These are phyloP conservation scores for Caenorhabditis briggsae DNA, from an alignment of 1,140 invertebrate genomes.

Conservation along the genomic window DNA sequence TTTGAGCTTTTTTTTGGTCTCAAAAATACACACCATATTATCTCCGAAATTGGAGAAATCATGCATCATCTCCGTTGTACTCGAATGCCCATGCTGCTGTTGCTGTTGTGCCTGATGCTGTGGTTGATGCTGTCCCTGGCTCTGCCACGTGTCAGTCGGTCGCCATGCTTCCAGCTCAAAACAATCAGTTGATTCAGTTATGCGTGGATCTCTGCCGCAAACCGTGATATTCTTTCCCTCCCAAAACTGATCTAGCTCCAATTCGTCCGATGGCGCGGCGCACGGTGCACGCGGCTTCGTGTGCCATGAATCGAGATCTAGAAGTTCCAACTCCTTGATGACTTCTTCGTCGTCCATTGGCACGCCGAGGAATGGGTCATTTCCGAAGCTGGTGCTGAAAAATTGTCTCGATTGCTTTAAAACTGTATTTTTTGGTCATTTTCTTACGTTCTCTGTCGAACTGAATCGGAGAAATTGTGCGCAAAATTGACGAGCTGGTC, in stretches of 20 bases:
- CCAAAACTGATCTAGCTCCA: slow-evolving; percentile 45
- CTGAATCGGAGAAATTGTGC: slow-evolving; percentile 46
- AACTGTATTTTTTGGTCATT: neutral
- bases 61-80: slow-evolving; percentile 39
- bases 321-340: slow-evolving; percentile 36
- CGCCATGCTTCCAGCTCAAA: slow-evolving; percentile 53
- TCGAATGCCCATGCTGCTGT: neutral
- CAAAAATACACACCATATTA: slow-evolving; percentile 18
- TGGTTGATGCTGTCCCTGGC: neutral
- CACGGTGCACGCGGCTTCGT: slow-evolving; percentile 11
- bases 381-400: slow-evolving; percentile 36
- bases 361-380: slow-evolving; percentile 40
- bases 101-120: slow-evolving; percentile 5
- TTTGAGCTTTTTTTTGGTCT: too few species aligned
- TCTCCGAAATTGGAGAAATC: slow-evolving; percentile 51
- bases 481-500: slow-evolving; percentile 27
- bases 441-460: slow-evolving; percentile 40
- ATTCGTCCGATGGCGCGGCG: slow-evolving; percentile 25
- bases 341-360: slow-evolving; percentile 42
- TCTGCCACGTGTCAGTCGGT: slow-evolving; percentile 44
- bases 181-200: slow-evolving; percentile 27
- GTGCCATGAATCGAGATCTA: slow-evolving; percentile 17
- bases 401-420: neutral
- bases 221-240: slow-evolving; percentile 41
- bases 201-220: slow-evolving; percentile 46